A percentile compares a stretch with the other conserved stretches of the same genome.
These are phyloP conservation scores for Lochmaea capreae DNA, from an alignment of 2,888 invertebrate genomes.

Conservation along the genomic window DNA sequence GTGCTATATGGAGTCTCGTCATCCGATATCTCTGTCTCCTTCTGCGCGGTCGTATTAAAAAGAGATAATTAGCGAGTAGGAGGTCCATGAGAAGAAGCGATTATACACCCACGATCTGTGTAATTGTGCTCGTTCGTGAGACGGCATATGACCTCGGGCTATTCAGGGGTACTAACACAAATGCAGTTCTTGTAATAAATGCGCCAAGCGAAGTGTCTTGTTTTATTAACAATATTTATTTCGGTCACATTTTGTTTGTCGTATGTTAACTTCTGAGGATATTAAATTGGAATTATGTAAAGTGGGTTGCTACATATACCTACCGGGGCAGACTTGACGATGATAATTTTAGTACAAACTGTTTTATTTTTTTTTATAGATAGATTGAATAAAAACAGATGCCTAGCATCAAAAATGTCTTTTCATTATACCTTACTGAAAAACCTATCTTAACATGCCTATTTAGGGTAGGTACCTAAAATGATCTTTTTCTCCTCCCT, in stretches of 20 bases:
- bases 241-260: slow-evolving; percentile 21
- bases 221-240: slow-evolving; percentile 35
- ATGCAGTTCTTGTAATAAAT: slow-evolving; percentile 47
- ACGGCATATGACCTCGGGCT: slow-evolving; percentile 63
- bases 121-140: slow-evolving; percentile 66
- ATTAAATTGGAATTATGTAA: slow-evolving; percentile 5
- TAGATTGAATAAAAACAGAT: no score
- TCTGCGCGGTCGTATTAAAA: slow-evolving; percentile 45
- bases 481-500: no score
- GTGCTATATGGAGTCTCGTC: slow-evolving; percentile 63
- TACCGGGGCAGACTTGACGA: neutral
- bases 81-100: slow-evolving; percentile 61
- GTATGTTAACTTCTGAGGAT: neutral
- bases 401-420: no score
- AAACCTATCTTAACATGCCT: no score
- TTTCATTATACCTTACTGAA: no score
- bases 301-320: neutral
- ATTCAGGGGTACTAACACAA: slow-evolving; percentile 61
- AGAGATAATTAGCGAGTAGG: slow-evolving; percentile 51
- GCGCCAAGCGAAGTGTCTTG: slow-evolving; percentile 32
- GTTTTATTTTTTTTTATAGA: no score
- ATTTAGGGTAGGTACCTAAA: no score
- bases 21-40: slow-evolving; percentile 42
- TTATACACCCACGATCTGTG: slow-evolving; percentile 66
- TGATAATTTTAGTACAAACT: no score